Evolutionary conservation across 92 coral and sea anemone genomes (phyloP), one percentile per base, ranked within the genome.

Genomic region (Palythoa grandis): DNA sequence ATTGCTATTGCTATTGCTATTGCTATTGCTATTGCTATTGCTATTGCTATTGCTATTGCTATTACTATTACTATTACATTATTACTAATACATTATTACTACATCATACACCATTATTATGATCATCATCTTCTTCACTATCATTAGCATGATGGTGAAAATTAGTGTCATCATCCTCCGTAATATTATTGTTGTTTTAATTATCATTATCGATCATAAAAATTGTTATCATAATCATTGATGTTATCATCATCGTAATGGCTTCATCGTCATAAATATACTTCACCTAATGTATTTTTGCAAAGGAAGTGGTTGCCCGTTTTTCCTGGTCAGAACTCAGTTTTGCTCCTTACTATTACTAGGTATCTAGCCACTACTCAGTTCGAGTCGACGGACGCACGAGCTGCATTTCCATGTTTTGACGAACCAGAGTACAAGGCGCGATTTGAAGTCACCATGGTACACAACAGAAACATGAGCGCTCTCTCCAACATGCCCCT

Each of bases 371-470:
- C 92, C 5, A 87, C 91, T 2, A 95, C 98, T 29, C 91, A 91
- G 73, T 91, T 95, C 37, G 92, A 88, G 70, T 79, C 93, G 39
- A 91, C 89, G 3, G 91, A 89, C n/a, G 98, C 98, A 7, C 76
- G 98, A 24, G 91, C 90, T 1, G 93, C 98, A 12, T 92, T 94
- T 37, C 98, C 98, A 11, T 94, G 98, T 77, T 94, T 94, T 54
- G 95, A 94, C 86, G 98, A 95, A 70, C 98, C 96, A 0, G 96
- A 87, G 74, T 87, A 91, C 82, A 95, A 92, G 86, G 92, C 98
- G 1, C 75, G 72, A 63, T 95, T 95, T 67, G 61, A 80, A 25
- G 71, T 92, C 66, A 92, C 89, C 60, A 70, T 95, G 83, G 92
- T 88, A 52, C 95, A 93, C 84, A 75, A 85, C 69, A 86, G 87